Base-by-base conservation (phyloP, 2,113 vertebrate species). In the Donacobius atricapilla region DNA sequence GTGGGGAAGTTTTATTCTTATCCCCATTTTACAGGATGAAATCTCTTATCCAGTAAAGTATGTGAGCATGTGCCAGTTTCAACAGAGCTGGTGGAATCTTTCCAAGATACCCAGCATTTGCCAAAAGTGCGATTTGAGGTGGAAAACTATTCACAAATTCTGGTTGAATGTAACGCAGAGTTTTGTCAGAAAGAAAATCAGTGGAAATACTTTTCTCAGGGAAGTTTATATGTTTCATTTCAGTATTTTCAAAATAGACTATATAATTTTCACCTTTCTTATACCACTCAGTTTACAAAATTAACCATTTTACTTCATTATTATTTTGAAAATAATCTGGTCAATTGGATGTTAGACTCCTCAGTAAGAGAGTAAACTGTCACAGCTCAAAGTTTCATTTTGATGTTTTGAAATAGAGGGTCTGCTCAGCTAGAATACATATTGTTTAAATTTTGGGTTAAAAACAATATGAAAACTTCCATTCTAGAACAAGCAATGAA, bases 21-120 rank as follows among this genome's bases (percentile, higher is more conserved):
- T 92, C 86, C 93, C 20, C 72, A 54, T 81, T 95, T 95, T 90
- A 81, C 57, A 90, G 96, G 90, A 78, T 87, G 88, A 96, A 94
- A 83, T 90, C 76, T 94, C 82, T 93, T 93, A 94, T 64, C 91
- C 94, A 92, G 88, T 71, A 45, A 96, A 86, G 37, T 93, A 96
- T 90, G 82, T 83, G 39, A 90, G 93, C 78, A n/a, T 76, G 83
- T 96, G 93, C 94, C 93, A 96, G 94, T 95, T 96, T 95, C 93
- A 96, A 95, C 94, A 97, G 91, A 91, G 95, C 45, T 84, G 60
- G 89, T 94, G 93, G 96, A 95, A 75, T 57, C 66, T 54, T 71
- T 97, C 94, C 96, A 96, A 65, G 65, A 28, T 39, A 82, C 89
- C 76, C 48, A 82, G 45, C 31, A n/a, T 91, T 95, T 94, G 95